Evolutionary conservation across 2,888 invertebrate species (phyloP).

Genomic region (Drosophila eohydei): DNA sequence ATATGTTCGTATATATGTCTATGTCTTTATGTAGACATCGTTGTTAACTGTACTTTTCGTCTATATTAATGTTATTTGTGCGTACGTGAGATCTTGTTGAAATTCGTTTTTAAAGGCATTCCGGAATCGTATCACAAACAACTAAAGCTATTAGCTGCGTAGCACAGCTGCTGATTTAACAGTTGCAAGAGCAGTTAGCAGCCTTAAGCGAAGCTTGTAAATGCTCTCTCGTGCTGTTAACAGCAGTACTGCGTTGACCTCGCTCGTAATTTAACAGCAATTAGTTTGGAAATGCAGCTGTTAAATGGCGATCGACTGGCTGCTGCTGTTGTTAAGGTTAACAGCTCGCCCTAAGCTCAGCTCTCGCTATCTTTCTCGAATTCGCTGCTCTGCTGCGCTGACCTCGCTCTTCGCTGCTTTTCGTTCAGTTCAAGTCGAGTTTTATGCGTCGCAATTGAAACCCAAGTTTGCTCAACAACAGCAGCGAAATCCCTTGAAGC

Average conservation of each 20-base stretch:
- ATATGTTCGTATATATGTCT: constrained; percentile 24
- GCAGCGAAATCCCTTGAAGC: constrained; percentile 72
- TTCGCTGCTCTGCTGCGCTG: constrained; percentile 29
- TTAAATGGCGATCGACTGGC: constrained; percentile 8
- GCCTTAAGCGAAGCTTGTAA: not conserved
- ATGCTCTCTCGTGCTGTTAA: constrained; percentile 5
- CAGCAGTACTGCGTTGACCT: constrained; percentile 1
- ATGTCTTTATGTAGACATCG: constrained; percentile 10
- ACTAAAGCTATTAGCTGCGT: constrained; percentile 10
- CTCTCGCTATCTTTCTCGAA: constrained; percentile 14
- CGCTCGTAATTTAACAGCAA: constrained; percentile 1
- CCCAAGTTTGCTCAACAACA: constrained; percentile 56
- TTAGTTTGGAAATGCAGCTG: constrained; percentile 2
- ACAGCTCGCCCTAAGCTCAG: constrained; percentile 29
- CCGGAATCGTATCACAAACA: not conserved
- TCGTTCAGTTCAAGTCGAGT: constrained; percentile 51
- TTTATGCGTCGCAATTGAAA: constrained; percentile 66
- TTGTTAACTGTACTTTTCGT: constrained; percentile 46
- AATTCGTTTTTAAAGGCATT: constrained; percentile 14
- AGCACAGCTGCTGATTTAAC: not conserved
- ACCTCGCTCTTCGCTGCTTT: constrained; percentile 48
- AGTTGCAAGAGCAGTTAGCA: constrained; percentile 21
- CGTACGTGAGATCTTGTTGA: constrained; percentile 27
- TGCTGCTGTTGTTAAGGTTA: constrained; percentile 4
- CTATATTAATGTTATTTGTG: constrained; percentile 27